These are phyloP conservation scores for Anniella stebbinsi DNA, from an alignment of 2,797 vertebrate species.

Conservation along the genomic window DNA sequence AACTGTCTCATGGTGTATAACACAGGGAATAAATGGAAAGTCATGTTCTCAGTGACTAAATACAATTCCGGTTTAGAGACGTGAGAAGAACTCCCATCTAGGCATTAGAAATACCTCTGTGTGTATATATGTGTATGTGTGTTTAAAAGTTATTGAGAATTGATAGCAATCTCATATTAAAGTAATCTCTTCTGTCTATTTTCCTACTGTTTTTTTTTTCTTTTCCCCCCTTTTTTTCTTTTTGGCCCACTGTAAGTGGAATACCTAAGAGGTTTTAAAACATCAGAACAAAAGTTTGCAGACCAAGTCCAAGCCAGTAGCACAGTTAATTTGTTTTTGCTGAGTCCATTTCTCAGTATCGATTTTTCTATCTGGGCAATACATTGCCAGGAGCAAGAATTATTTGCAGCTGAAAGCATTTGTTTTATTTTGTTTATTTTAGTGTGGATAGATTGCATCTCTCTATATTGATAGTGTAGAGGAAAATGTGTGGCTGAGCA, in stretches of 20 bases:
- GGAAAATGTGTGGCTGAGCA: constrained; percentile 21
- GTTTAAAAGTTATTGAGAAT: not conserved
- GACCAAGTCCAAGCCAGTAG: constrained; percentile 67
- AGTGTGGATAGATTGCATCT: constrained; percentile 40
- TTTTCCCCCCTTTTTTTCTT: not conserved
- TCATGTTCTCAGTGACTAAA: constrained; percentile 7
- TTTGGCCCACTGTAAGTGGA: not conserved
- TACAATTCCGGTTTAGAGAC: constrained; percentile 9
- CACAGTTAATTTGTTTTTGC: constrained; percentile 83
- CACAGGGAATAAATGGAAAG: not conserved
- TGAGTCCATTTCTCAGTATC: constrained; percentile 82
- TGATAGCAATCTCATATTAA: constrained; percentile 21
- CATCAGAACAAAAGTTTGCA: constrained; percentile 58
- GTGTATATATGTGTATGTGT: not conserved
- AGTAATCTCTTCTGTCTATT: constrained; percentile 11
- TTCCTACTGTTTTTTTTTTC: not conserved
- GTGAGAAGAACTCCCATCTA: constrained; percentile 12
- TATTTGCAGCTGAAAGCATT: constrained; percentile 77
- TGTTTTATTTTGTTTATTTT: constrained; percentile 74
- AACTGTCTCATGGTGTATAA: not conserved
- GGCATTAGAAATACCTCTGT: not conserved
- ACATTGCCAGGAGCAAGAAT: constrained; percentile 69
- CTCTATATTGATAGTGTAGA: constrained; percentile 42
- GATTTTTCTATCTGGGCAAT: constrained; percentile 83
- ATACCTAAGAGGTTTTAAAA: constrained; percentile 57